Base-by-base conservation (phyloP, 23 tunicate species). In the Halocynthia aurantium region DNA sequence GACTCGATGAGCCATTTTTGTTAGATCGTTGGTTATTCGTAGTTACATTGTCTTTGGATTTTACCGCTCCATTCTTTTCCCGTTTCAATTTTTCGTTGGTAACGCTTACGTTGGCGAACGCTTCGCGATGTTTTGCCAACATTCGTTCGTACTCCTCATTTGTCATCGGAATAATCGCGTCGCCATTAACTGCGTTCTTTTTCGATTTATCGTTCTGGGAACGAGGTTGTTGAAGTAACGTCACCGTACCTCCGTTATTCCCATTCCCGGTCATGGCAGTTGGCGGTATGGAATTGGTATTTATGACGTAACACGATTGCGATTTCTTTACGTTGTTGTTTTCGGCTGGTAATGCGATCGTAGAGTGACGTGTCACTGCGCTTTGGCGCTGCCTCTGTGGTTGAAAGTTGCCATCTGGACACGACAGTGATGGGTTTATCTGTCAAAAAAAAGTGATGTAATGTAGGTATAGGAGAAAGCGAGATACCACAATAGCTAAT, bases 251-350 rank as follows among this genome's bases (percentile, higher is more conserved):
- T 52, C 73, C 76, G 52, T 52, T 68, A 40, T 51, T 70, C 8
- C 75, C 55, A 20, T 50, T 49, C 8, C 54, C 51, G 0, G 51
- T 54, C 21, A 18, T 9, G n/a, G 75, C 8, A 10, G 75, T 20
- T n/a, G 75, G 75, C 12, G 75, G 75, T 44, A 70, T 66, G 7
- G 60, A 60, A 74, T 86, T 88, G 6, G 84, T 64, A 69, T 88
- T 83, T 22, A 88, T 83, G 53, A 76, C 96, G 76, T 84, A 84
- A 20, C 87, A 52, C 0, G 96, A 89, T 22, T 80, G 89, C 18
- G 96, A 84, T 78, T 89, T 89, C 61, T 75, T 78, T 20, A 69
- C n/a, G 67, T 52, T 52, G 54, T 72, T 61, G 63, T 73, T 66
- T 6, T 80, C 76, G 10, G 68, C 72, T 5, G 88, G 53, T 44